A percentile compares a stretch with the other conserved stretches of the same genome.
Evolutionary conservation across 30 jellyfish, hydroid and myxozoan species (phyloP).

Genomic region (Cassiopea andromeda): DNA sequence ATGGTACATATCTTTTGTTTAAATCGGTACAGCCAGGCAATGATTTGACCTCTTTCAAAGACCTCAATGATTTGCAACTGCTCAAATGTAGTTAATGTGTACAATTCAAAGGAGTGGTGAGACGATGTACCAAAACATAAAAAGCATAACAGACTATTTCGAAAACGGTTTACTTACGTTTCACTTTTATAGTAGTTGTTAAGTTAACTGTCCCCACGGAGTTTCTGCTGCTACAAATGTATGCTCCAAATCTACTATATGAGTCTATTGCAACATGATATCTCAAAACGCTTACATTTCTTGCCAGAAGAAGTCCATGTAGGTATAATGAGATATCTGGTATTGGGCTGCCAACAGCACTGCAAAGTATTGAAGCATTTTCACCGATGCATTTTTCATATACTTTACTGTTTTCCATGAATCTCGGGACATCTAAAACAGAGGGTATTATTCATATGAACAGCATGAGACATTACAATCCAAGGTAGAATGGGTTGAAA

Average conservation of each 20-base stretch:
- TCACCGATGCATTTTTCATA: background rate
- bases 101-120: no score
- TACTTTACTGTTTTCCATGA: background rate
- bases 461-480: no score
- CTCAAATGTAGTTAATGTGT: no score
- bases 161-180: no score
- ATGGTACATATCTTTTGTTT: no score
- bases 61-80: no score
- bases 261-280: background rate
- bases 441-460: background rate
- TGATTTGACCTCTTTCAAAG: no score
- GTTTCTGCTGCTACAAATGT: background rate
- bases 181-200: background rate
- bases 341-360: background rate
- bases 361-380: background rate
- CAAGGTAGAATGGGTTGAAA: no score
- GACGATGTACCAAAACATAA: no score
- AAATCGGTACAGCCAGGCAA: no score
- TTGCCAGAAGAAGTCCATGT: background rate
- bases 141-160: no score
- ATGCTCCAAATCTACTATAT: background rate
- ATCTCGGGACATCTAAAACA: background rate
- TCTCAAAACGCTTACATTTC: background rate
- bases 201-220: background rate
- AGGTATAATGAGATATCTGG: background rate